Conservation (phyloP, 2,888 invertebrate genomes). For the Apodemia duryi region DNA sequence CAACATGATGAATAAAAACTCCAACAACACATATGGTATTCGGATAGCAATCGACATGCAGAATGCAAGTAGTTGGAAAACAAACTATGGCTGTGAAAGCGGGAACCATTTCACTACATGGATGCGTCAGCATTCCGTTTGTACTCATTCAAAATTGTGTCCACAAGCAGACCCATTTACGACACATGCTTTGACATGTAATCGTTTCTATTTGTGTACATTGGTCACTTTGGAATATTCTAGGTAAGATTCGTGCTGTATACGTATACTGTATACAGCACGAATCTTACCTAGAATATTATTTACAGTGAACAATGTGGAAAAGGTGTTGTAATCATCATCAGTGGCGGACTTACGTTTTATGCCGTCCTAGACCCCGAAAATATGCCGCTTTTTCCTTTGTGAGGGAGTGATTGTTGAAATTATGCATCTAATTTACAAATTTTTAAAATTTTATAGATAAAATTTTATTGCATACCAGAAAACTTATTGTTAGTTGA, state of each 20-base stretch:
- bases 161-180: conserved; percentile 25
- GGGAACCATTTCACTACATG: conserved; percentile 23
- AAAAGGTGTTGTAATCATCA: too few species aligned
- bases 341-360: too few species aligned
- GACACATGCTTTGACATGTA: conserved; percentile 22
- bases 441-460: too few species aligned
- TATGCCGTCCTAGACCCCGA: too few species aligned
- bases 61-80: conserved; percentile 24
- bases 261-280: not conserved
- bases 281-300: not conserved
- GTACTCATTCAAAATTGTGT: conserved; percentile 25
- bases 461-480: too few species aligned
- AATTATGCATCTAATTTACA: too few species aligned
- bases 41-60: conserved; percentile 15
- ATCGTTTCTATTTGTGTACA: conserved; percentile 29
- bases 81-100: conserved; percentile 22
- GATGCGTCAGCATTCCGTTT: conserved; percentile 27
- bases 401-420: too few species aligned
- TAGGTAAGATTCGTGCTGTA: not conserved
- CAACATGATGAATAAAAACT: not conserved
- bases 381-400: too few species aligned
- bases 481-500: too few species aligned
- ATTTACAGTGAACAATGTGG: not conserved
- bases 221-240: not conserved
- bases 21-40: not conserved